Base-by-base conservation (phyloP, 2,888 invertebrate species). In the Cephus nigrinus region DNA sequence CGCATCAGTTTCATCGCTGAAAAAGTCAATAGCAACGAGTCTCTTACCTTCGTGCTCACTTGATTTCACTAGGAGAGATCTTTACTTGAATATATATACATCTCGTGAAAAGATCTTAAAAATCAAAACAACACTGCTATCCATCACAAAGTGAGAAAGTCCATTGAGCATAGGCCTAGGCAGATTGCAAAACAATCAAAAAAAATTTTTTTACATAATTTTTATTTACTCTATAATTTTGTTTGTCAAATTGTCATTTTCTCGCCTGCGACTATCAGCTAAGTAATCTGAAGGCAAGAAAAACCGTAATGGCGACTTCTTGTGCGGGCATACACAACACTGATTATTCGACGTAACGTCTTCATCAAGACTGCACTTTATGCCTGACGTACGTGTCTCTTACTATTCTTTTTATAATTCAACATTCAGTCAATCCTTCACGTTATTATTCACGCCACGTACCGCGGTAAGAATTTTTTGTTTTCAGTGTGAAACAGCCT, bases 261-360 rank as follows among this genome's bases (percentile, higher is more conserved):
- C 23, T 55, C 23, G 55, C 36, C 12, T 1, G 55, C 55, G 55
- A 55, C 55, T 23, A 55, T 55, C 55, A 15, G 9, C 55, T 55
- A 55, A 55, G 23, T 23, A 55, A 55, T 55, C 1, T 0, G 9
- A 5, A 55, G 15, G 23, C 55, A 55, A 55, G 55, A 78, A 76
- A 81, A 81, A 78, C 77, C 76, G 79, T 81, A 83, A 84, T 82
- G 83, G 74, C 76, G 40, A 78, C 80, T 82, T 82, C 80, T 82
- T 82, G 82, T 82, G 81, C 77, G 82, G 81, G 69, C 80, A 80
- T 78, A 68, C 68, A 78, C 81, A 23, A 81, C 84, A 84, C 86
- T 87, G 86, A 89, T 89, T 85, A 85, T 85, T 86, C 83, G 82
- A 80, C 81, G 69, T 32, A 71, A 69, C 68, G 69, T 68, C 75